These are phyloP conservation scores for Trachythela sp. DNA, from an alignment of 64 coral and sea anemone genomes.

Conservation along the genomic window DNA sequence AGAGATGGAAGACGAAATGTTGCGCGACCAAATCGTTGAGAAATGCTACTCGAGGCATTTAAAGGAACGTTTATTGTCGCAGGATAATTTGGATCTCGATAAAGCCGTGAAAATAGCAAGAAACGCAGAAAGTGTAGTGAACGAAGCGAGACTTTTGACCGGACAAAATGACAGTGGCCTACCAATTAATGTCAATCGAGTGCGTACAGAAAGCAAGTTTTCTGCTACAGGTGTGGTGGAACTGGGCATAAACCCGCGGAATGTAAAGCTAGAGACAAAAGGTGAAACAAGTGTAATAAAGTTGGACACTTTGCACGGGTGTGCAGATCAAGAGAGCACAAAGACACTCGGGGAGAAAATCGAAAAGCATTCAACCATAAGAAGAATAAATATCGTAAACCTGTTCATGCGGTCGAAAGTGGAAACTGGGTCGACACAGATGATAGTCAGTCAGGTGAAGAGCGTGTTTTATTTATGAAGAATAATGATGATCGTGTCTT, in stretches of 20 bases:
- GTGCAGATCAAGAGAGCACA: background rate
- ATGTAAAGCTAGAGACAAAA: conserved; percentile 32
- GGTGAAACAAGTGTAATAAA: conserved; percentile 29
- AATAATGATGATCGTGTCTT: conserved; percentile 1
- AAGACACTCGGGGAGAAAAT: background rate
- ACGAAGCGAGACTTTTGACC: background rate
- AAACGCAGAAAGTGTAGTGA: background rate
- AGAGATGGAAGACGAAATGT: background rate
- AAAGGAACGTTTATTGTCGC: background rate
- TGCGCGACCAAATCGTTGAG: background rate
- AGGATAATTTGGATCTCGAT: background rate
- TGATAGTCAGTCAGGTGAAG: conserved; percentile 7
- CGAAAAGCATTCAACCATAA: background rate
- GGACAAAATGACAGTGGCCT: background rate
- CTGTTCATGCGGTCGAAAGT: too few relatives aligned
- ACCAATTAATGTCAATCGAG: background rate
- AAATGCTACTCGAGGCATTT: background rate
- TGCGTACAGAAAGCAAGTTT: background rate
- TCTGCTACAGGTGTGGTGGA: conserved; percentile 37
- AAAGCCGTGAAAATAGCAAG: background rate
- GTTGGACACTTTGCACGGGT: conserved; percentile 29
- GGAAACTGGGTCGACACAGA: too few relatives aligned
- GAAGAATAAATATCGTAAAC: background rate
- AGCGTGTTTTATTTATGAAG: conserved; percentile 18
- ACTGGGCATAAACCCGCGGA: conserved; percentile 20